phyloP scores from a whole-genome alignment of 1,140 invertebrate species.

The Harpegnathos saltator region DNA sequence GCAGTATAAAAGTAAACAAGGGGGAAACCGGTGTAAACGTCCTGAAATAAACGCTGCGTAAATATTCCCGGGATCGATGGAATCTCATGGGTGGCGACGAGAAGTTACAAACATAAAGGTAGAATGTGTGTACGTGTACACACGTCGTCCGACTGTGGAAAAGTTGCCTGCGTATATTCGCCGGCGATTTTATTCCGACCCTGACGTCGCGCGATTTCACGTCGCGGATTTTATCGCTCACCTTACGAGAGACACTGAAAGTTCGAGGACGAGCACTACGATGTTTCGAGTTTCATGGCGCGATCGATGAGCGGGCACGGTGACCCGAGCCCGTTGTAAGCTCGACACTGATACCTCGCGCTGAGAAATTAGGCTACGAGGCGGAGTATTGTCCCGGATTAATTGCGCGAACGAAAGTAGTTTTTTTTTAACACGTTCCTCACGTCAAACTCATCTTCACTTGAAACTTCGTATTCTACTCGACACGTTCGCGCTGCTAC shows the following conservation, averaged over 20 bases:
- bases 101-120: background rate
- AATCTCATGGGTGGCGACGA: background rate
- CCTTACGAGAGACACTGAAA: background rate
- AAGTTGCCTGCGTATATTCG: background rate
- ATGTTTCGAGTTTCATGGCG: background rate
- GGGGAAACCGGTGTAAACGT: constrained; percentile 22
- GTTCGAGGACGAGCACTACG: constrained; percentile 5
- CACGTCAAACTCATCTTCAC: too few relatives aligned
- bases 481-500: too few relatives aligned
- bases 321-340: background rate
- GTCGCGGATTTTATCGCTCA: constrained; percentile 6
- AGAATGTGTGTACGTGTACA: constrained; percentile 15
- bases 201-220: background rate
- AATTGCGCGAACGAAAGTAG: background rate
- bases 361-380: background rate
- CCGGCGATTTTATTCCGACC: background rate
- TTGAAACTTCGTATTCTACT: too few relatives aligned
- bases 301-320: constrained; percentile 25
- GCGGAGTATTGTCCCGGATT: background rate
- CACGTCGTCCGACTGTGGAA: background rate
- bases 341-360: background rate
- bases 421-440: too few relatives aligned
- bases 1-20: constrained; percentile 7
- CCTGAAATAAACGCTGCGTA: constrained; percentile 46
- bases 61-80: constrained; percentile 48